Conservation (phyloP, 1,140 invertebrate genomes). For the Drosophila pseudoobscura region DNA sequence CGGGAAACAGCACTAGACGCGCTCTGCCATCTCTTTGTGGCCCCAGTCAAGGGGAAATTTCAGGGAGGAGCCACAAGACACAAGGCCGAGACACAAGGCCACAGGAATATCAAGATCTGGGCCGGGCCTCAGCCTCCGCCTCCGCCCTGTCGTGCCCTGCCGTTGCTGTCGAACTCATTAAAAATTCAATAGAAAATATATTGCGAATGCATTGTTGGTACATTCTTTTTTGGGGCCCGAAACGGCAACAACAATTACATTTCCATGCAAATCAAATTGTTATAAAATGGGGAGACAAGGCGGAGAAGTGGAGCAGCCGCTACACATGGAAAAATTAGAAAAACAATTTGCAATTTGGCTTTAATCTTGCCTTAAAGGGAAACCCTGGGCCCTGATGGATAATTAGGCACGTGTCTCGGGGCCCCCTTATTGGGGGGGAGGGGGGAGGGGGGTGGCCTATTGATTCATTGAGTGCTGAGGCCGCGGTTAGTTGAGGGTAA, state of each 20-base stretch:
- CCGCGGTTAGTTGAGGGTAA: conserved; percentile 46
- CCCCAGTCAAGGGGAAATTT: conserved; percentile 2
- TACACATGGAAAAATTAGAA: conserved; percentile 56
- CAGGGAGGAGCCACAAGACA: conserved; percentile 14
- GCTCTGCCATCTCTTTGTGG: neutral
- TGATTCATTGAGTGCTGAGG: conserved; percentile 55
- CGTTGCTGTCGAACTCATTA: conserved; percentile 58
- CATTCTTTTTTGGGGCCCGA: conserved; percentile 18
- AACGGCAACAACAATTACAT: conserved; percentile 62
- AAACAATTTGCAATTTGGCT: conserved; percentile 67
- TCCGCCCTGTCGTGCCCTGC: neutral
- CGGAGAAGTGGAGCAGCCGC: neutral
- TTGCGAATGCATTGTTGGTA: conserved; percentile 52
- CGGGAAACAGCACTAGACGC: conserved; percentile 14
- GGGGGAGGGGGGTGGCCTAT: conserved; percentile 18
- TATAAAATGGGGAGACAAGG: conserved; percentile 36
- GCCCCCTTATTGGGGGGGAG: neutral
- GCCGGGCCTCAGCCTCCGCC: no score
- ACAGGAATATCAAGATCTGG: conserved; percentile 44
- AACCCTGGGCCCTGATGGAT: conserved; percentile 16
- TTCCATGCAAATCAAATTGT: conserved; percentile 81
- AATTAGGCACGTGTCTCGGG: conserved; percentile 47
- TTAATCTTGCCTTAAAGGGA: conserved; percentile 46
- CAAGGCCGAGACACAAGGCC: conserved; percentile 12
- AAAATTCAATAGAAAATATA: conserved; percentile 80